These are phyloP conservation scores for Sebastolobus alascanus DNA, from an alignment of 2,797 vertebrate species.

Conservation along the genomic window DNA sequence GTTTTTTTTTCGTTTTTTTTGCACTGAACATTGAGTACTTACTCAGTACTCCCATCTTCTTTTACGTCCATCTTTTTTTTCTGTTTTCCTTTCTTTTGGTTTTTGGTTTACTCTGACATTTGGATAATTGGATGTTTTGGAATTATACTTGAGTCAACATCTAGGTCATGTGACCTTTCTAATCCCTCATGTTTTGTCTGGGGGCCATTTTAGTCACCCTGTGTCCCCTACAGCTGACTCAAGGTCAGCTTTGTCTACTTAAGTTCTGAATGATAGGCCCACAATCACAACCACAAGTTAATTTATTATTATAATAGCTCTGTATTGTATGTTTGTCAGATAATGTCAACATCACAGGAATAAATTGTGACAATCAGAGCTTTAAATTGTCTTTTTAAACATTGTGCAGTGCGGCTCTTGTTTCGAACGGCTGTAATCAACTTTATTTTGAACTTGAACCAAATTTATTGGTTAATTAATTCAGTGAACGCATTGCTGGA, in stretches of 20 bases:
- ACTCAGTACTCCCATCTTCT: neutral
- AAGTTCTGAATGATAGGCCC: slow-evolving; percentile 3
- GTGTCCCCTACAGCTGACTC: slow-evolving; percentile 49
- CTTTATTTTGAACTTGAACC: too few species aligned
- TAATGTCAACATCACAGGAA: neutral
- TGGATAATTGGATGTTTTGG: slow-evolving; percentile 59
- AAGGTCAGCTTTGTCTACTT: slow-evolving; percentile 67
- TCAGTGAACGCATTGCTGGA: neutral
- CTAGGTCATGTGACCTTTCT: slow-evolving; percentile 50
- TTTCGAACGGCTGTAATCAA: too few species aligned
- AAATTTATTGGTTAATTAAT: neutral
- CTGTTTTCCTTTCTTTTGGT: slow-evolving; percentile 4
- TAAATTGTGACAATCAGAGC: neutral
- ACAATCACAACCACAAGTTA: neutral
- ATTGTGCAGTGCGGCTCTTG: neutral
- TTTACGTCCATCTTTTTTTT: neutral
- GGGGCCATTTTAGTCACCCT: slow-evolving; percentile 48
- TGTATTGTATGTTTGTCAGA: neutral
- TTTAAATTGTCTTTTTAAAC: neutral
- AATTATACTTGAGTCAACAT: slow-evolving; percentile 49
- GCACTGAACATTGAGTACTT: neutral
- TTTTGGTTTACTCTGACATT: slow-evolving; percentile 47
- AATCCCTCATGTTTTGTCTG: slow-evolving; percentile 69
- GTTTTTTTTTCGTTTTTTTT: neutral
- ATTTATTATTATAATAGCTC: neutral